Evolutionary conservation across 2,797 vertebrate genomes (phyloP).

Genomic region (Carapus acus): DNA sequence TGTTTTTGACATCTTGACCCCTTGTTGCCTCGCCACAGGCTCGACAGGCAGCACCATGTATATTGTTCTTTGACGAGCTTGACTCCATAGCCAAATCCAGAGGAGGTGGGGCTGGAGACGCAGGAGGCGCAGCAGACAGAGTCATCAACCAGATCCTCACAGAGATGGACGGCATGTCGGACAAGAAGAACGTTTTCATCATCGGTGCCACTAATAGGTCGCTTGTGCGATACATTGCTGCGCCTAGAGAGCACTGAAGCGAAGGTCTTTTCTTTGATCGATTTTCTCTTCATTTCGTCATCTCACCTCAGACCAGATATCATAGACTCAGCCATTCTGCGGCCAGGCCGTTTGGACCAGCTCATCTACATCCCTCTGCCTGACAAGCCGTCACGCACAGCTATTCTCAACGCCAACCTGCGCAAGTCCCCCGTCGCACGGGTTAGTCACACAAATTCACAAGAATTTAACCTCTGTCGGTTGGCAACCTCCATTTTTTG

Average conservation of each 20-base stretch:
- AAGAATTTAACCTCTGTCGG: too few relatives aligned
- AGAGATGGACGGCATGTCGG: conserved; percentile 96
- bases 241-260: not conserved
- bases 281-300: not conserved
- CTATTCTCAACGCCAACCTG: conserved; percentile 90
- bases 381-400: conserved; percentile 67
- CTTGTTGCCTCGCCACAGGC: conserved; percentile 28
- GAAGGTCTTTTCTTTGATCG: not conserved
- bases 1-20: conserved; percentile 3
- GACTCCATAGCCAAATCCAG: conserved; percentile 94
- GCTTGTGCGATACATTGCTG: not conserved
- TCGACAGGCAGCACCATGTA: conserved; percentile 88
- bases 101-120: conserved; percentile 87
- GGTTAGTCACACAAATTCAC: too few relatives aligned
- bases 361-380: conserved; percentile 94
- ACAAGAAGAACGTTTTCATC: conserved; percentile 95
- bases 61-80: conserved; percentile 91
- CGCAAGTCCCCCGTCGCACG: conserved; percentile 72
- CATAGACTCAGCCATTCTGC: conserved; percentile 90
- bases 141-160: conserved; percentile 96
- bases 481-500: too few relatives aligned
- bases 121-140: conserved; percentile 87
- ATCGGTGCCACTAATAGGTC: conserved; percentile 88
- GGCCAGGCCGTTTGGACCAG: conserved; percentile 89
- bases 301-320: conserved; percentile 81